Percentiles rank a stretch among this genome's conserved stretches.
Evolutionary conservation across 2,888 invertebrate genomes (phyloP).

Genomic region (Ophion costatus): DNA sequence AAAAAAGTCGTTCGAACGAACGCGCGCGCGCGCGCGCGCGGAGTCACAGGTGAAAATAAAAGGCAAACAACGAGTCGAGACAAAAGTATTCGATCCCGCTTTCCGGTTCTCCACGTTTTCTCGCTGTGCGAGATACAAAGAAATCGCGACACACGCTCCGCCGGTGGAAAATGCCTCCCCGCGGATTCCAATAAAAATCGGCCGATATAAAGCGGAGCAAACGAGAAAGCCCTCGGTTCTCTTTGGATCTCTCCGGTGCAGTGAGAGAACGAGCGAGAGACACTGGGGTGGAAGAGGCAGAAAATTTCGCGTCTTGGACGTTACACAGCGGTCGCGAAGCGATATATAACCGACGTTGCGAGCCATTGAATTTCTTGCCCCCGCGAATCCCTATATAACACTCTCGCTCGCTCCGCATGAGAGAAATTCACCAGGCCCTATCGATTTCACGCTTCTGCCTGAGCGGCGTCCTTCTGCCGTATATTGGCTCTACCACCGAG

Average conservation of each 20-base stretch:
- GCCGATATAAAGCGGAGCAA: slow-evolving; percentile 8
- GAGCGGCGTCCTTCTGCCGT: slow-evolving; percentile 15
- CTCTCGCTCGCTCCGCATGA: slow-evolving; percentile 14
- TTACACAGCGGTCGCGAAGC: neutral
- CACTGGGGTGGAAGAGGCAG: neutral
- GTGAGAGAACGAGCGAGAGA: slow-evolving; percentile 8
- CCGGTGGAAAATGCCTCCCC: slow-evolving; percentile 41
- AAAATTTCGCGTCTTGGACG: slow-evolving; percentile 20
- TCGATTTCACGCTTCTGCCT: slow-evolving; percentile 52
- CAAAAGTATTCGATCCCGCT: neutral
- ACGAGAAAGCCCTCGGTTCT: neutral
- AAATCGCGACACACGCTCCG: slow-evolving; percentile 5
- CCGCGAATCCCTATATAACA: neutral
- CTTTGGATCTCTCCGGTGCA: neutral
- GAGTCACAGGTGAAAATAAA: neutral
- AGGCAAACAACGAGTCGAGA: neutral
- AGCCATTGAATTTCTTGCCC: slow-evolving; percentile 43
- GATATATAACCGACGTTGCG: slow-evolving; percentile 44
- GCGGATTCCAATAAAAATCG: slow-evolving; percentile 52
- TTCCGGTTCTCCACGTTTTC: slow-evolving; percentile 1
- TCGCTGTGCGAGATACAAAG: slow-evolving; percentile 33
- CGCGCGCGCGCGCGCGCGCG: neutral
- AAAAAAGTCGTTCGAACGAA: neutral
- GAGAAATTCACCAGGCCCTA: slow-evolving; percentile 50
- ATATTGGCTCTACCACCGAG: neutral